Percentiles rank a stretch among this genome's conserved stretches.
Conservation (phyloP, 2,888 invertebrate genomes). For the Deilephila elpenor region DNA sequence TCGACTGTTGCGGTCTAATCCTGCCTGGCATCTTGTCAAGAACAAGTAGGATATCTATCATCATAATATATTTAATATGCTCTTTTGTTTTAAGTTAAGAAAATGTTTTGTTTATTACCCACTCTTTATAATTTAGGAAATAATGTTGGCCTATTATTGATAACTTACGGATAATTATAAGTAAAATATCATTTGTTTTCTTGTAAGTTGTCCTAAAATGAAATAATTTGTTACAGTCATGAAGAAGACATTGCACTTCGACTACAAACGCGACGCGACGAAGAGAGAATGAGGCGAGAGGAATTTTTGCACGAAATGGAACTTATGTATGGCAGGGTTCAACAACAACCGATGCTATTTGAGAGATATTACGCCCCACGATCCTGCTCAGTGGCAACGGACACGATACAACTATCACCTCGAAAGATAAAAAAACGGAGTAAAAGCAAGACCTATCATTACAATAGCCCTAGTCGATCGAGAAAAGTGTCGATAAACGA, state of each 20-base stretch:
- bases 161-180: no score
- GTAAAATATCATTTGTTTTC: neutral
- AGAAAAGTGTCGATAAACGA: slow-evolving; percentile 73
- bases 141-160: no score
- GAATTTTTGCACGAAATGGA: slow-evolving; percentile 89
- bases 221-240: slow-evolving; percentile 66
- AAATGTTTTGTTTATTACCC: no score
- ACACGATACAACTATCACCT: slow-evolving; percentile 68
- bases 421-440: slow-evolving; percentile 69
- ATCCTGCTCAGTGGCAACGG: slow-evolving; percentile 60
- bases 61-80: neutral
- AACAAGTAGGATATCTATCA: slow-evolving; percentile 74
- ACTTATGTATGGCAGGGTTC: slow-evolving; percentile 88
- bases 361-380: slow-evolving; percentile 87
- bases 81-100: no score
- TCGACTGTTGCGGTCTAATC: slow-evolving; percentile 85
- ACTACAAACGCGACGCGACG: slow-evolving; percentile 87
- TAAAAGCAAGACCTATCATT: slow-evolving; percentile 58
- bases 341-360: slow-evolving; percentile 88
- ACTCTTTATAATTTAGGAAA: no score
- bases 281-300: slow-evolving; percentile 87
- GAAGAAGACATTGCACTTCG: slow-evolving; percentile 88
- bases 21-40: slow-evolving; percentile 88
- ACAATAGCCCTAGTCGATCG: slow-evolving; percentile 63
- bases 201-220: neutral